These are phyloP conservation scores for Lucilia cuprina DNA, from an alignment of 1,140 invertebrate genomes.

Conservation along the genomic window DNA sequence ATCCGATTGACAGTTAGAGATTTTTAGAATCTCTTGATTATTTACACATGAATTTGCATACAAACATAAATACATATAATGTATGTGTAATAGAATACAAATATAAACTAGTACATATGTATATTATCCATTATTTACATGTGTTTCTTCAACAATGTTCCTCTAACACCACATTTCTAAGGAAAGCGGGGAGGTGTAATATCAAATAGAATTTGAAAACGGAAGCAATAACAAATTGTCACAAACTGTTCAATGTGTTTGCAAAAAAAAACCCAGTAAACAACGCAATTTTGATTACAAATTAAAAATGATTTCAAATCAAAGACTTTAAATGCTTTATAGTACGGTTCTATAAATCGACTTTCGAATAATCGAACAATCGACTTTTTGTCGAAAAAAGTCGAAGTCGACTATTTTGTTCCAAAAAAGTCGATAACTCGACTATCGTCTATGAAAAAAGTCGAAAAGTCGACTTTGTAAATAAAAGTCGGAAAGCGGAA, in stretches of 20 bases:
- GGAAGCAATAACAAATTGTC: conserved; percentile 6
- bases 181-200: neutral
- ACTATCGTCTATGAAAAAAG: no score
- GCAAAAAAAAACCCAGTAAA: neutral
- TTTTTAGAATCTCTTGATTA: neutral
- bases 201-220: neutral
- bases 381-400: no score
- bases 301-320: no score
- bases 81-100: neutral
- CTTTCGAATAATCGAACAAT: no score
- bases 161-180: neutral
- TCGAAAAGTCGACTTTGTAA: no score
- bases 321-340: no score
- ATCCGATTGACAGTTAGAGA: neutral
- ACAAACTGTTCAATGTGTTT: neutral
- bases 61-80: neutral
- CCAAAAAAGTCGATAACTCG: no score
- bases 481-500: no score
- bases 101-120: neutral
- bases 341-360: no score
- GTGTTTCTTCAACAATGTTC: neutral
- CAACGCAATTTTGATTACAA: no score
- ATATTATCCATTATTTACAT: neutral
- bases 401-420: no score
- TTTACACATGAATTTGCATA: neutral